These are phyloP conservation scores for Celastrina argiolus DNA, from an alignment of 2,888 invertebrate species.

Conservation along the genomic window DNA sequence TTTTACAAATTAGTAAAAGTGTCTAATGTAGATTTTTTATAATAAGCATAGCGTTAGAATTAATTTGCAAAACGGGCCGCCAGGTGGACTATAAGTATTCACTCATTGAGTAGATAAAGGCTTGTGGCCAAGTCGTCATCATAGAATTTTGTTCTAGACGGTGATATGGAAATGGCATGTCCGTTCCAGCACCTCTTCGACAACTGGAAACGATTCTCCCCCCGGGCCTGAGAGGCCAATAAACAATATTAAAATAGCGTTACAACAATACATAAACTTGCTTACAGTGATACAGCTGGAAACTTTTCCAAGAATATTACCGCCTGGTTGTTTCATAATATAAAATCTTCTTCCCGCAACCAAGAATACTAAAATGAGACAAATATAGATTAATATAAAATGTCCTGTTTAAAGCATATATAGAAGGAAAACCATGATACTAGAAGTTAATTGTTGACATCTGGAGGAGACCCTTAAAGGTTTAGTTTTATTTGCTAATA, in stretches of 20 bases:
- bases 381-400: conserved; percentile 3
- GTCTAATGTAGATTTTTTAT: background rate
- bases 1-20: conserved; percentile 1
- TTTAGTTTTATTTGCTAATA: background rate
- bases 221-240: too few species aligned
- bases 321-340: conserved; percentile 85
- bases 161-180: too few species aligned
- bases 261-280: conserved; percentile 37
- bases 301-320: conserved; percentile 89
- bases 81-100: background rate
- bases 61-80: background rate
- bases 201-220: too few species aligned
- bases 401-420: background rate
- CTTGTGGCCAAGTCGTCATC: too few species aligned
- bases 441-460: background rate
- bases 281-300: conserved; percentile 87
- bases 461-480: background rate
- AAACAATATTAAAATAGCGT: too few species aligned
- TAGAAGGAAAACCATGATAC: background rate
- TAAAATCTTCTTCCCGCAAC: conserved; percentile 87
- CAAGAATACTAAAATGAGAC: conserved; percentile 83
- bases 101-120: too few species aligned
- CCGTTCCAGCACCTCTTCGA: too few species aligned
- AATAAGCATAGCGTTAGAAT: background rate
- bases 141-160: too few species aligned